Conservation (phyloP, 2,888 invertebrate species). For the Ecdyonurus torrentis region DNA sequence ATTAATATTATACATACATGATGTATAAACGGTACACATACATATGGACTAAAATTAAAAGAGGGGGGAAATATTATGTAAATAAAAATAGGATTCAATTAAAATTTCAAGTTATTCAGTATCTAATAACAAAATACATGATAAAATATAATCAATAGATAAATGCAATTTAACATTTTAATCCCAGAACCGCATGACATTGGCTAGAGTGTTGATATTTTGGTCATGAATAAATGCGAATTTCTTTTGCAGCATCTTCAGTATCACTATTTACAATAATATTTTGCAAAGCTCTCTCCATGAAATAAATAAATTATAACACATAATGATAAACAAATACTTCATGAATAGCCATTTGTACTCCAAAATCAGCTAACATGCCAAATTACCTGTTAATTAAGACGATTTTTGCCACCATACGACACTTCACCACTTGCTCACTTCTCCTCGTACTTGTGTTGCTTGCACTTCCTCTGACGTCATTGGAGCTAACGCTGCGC, state of each 20-base stretch:
- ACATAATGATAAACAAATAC: not conserved
- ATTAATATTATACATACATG: too few species aligned
- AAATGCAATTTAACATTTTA: not conserved
- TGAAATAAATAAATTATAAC: not conserved
- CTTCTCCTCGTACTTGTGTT: not conserved
- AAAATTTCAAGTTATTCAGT: too few species aligned
- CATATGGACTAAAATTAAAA: too few species aligned
- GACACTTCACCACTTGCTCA: not conserved
- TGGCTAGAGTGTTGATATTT: not conserved
- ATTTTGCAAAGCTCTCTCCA: too few species aligned
- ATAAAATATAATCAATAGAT: not conserved
- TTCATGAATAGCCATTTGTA: not conserved
- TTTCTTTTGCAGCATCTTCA: not conserved
- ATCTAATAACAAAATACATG: too few species aligned
- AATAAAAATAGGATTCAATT: too few species aligned
- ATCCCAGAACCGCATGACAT: not conserved
- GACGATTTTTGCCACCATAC: not conserved
- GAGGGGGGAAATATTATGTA: too few species aligned
- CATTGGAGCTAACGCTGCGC: not conserved
- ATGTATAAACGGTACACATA: too few species aligned
- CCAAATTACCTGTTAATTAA: not conserved
- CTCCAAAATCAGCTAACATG: not conserved
- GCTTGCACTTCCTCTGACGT: slow-evolving; percentile 1
- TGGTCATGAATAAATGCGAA: not conserved
- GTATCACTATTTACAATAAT: not conserved